Base-by-base conservation (phyloP, 53 echinoderm and acorn worm genomes). In the Paracentrotus lividus region DNA sequence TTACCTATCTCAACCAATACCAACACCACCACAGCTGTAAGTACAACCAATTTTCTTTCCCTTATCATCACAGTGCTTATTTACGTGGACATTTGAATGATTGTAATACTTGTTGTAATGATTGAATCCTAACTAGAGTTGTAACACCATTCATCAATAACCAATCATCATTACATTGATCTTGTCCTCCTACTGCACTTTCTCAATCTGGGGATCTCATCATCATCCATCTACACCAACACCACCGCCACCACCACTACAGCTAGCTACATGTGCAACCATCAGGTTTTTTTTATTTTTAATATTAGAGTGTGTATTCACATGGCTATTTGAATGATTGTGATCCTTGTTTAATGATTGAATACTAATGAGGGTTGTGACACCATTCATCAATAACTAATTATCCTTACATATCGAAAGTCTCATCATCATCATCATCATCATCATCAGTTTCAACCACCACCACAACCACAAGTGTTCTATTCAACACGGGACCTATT, bases 61-160 rank as follows among this genome's bases (percentile, higher is more conserved):
- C n/a, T n/a, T n/a, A n/a, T n/a, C n/a, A n/a, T n/a, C n/a, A n/a
- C n/a, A n/a, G n/a, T n/a, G n/a, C n/a, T n/a, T n/a, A n/a, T n/a
- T n/a, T n/a, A n/a, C n/a, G n/a, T n/a, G n/a, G n/a, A n/a, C n/a
- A n/a, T n/a, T n/a, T n/a, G n/a, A n/a, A n/a, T n/a, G n/a, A n/a
- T n/a, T n/a, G n/a, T n/a, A n/a, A n/a, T n/a, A n/a, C n/a, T n/a
- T n/a, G n/a, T n/a, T n/a, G n/a, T n/a, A n/a, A 81, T 23, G 5
- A 10, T 9, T 45, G 81, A 81, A 76, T 81, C n/a, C 4, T 81
- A 47, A 81, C 26, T 45, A 81, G 47, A n/a, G 49, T n/a, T 81
- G 47, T n/a, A n/a, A 81, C 81, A 81, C 47, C 81, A 33, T 47
- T n/a, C 81, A 81, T 81, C 81, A 81, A 81, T 81, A 81, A 81